phyloP scores from a whole-genome alignment of 2,113 vertebrate genomes.

The Bungarus multicinctus region DNA sequence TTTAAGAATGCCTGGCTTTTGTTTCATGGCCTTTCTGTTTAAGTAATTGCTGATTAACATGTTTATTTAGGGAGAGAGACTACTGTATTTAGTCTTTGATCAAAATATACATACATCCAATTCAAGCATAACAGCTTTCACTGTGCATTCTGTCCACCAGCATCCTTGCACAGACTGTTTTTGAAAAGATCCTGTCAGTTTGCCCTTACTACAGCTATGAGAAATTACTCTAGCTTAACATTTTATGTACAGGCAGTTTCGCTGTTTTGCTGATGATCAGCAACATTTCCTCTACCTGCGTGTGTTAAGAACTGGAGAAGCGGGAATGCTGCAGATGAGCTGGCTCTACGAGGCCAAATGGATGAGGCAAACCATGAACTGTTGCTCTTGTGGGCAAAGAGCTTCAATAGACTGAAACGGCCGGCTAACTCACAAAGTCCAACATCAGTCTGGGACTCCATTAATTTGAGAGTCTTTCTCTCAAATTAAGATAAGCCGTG shows the following conservation, averaged over 20 bases:
- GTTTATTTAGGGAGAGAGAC: not conserved
- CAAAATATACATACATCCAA: not conserved
- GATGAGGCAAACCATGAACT: conserved; percentile 45
- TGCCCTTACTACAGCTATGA: conserved; percentile 25
- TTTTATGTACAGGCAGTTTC: not conserved
- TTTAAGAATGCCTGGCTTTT: not conserved
- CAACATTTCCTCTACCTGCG: conserved; percentile 26
- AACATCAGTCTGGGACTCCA: conserved; percentile 17
- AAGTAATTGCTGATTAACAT: not conserved
- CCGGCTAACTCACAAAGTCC: not conserved
- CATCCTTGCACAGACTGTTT: not conserved
- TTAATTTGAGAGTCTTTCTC: conserved; percentile 5
- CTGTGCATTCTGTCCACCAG: conserved; percentile 11
- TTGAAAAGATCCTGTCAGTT: conserved; percentile 17
- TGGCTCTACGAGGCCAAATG: conserved; percentile 16
- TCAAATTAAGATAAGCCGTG: not conserved
- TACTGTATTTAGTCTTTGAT: not conserved
- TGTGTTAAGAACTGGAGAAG: conserved; percentile 27
- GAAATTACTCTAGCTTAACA: conserved; percentile 26
- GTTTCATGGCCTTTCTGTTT: not conserved
- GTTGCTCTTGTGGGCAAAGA: conserved; percentile 14
- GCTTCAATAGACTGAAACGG: not conserved
- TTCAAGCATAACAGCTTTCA: conserved; percentile 5
- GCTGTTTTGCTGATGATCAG: conserved; percentile 2
- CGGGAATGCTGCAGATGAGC: conserved; percentile 28